Percentiles rank a stretch among this genome's conserved stretches.
These are phyloP conservation scores for Centropus bengalensis DNA, from an alignment of 2,113 vertebrate species.

Conservation along the genomic window DNA sequence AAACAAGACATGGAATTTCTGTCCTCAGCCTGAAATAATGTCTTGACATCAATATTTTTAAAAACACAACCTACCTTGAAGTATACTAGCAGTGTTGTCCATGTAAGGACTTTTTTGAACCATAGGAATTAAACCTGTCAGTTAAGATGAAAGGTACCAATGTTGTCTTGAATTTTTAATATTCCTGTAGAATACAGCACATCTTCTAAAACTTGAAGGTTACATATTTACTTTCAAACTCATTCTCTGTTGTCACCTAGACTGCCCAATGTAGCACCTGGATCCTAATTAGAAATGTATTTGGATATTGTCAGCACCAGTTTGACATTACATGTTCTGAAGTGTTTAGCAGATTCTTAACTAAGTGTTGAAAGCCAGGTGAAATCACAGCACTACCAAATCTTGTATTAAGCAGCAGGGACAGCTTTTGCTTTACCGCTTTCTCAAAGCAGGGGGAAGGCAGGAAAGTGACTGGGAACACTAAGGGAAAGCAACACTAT, in stretches of 20 bases:
- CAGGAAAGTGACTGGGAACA: background rate
- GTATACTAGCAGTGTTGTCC: background rate
- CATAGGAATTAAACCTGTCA: background rate
- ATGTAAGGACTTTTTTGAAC: background rate
- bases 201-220: background rate
- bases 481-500: background rate
- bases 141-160: background rate
- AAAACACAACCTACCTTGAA: background rate
- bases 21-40: background rate
- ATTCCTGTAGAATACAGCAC: background rate
- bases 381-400: background rate
- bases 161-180: background rate
- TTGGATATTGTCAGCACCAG: background rate
- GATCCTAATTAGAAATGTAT: conserved; percentile 31
- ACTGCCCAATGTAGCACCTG: background rate
- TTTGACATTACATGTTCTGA: background rate
- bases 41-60: background rate
- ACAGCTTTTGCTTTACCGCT: background rate
- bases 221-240: background rate
- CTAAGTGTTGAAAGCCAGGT: conserved; percentile 31
- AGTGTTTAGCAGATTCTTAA: background rate
- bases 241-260: background rate
- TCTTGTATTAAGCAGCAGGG: conserved; percentile 9
- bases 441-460: background rate
- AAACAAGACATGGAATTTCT: background rate